A percentile compares a stretch with the other conserved stretches of the same genome.
These are phyloP conservation scores for Drosophila paracracens DNA, from an alignment of 2,888 invertebrate genomes.

Conservation along the genomic window DNA sequence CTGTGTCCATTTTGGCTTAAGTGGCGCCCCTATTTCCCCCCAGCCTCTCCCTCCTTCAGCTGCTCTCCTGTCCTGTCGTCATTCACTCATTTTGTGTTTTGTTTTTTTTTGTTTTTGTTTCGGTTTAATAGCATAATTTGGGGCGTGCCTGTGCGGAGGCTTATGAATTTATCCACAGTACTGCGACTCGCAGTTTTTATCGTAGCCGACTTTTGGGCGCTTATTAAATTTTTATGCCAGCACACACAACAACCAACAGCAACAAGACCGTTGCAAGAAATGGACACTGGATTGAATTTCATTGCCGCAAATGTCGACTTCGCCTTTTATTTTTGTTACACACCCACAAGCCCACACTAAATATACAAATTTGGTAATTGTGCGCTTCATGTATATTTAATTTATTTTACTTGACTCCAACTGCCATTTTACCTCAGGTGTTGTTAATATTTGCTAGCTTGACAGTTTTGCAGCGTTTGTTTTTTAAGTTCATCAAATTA, in stretches of 20 bases:
- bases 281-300: conserved; percentile 71
- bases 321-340: conserved; percentile 15
- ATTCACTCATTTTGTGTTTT: conserved; percentile 33
- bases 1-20: conserved; percentile 33
- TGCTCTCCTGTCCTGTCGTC: not conserved
- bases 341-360: conserved; percentile 35
- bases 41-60: not conserved
- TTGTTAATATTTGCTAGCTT: not conserved
- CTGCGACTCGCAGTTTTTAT: conserved; percentile 55
- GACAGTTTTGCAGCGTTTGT: conserved; percentile 2
- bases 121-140: conserved; percentile 72
- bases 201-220: conserved; percentile 64
- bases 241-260: conserved; percentile 25
- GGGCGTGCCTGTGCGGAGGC: conserved; percentile 17
- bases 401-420: conserved; percentile 39
- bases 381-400: conserved; percentile 72
- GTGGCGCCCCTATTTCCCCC: not conserved
- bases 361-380: conserved; percentile 73
- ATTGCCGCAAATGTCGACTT: conserved; percentile 26
- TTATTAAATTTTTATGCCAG: conserved; percentile 74
- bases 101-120: conserved; percentile 17
- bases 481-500: not conserved
- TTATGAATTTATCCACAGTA: conserved; percentile 51
- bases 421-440: conserved; percentile 1
- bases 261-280: conserved; percentile 35